Evolutionary conservation across 37 sponge, comb jelly and placozoan genomes (phyloP), one percentile per base, ranked within the genome.

Genomic region (Halichondria panicea): DNA sequence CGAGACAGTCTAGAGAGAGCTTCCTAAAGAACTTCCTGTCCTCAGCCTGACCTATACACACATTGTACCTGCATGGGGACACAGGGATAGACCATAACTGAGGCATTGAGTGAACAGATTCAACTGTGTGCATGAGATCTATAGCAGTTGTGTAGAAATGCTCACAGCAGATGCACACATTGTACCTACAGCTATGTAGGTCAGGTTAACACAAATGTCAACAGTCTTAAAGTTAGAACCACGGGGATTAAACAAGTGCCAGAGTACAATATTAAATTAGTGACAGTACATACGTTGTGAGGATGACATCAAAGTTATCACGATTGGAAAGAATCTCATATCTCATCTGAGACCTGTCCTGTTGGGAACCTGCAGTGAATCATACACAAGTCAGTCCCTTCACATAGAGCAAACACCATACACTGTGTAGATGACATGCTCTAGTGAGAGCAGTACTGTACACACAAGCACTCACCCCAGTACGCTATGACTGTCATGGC

Each of bases 21-120:
- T 46, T 77, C 27, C 74, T 56, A 22, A 85, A 71, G 38, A 85
- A 79, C 46, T 78, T 71, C 19, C 79, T 39, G 43, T 85, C 86
- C 27, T 71, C 77, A 0, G 48, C 28, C 28, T 68, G 61, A 19
- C 70, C 53, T 42, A 77, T 75, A 39, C 77, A 84, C 3, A 71
- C 31, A 22, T 25, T 76, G 64, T 77, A 84, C 52, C 84, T 77
- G 55, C 6, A 72, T 40, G 32, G 22, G 21, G 28, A 50, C 7
- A 58, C 28, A 30, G n/a, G 61, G 30, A 6, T 18, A 18, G 13
- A 35, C 5, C 25, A 68, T 5, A 43, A 3, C 28, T 43, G 30
- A 18, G 41, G n/a, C 38, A 34, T 31, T 56, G 2, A 34, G 42
- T 38, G 71, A 52, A 13, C 52, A 30, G 19, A 2, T 45, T 70